Percentiles rank a stretch among this genome's conserved stretches.
Conservation (phyloP, 2,888 invertebrate genomes). For the Drosophila seclusa region DNA sequence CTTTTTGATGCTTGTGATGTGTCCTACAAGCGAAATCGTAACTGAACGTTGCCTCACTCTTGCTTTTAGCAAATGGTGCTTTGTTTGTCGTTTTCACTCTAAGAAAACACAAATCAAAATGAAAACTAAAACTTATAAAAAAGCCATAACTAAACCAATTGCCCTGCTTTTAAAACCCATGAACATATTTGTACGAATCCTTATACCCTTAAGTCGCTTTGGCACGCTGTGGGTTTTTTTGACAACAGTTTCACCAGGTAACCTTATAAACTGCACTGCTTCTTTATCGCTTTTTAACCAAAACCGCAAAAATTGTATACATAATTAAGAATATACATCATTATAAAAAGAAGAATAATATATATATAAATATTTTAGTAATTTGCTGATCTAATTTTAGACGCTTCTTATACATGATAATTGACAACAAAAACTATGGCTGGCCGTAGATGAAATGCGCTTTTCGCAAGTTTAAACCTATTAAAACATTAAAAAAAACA, state of each 20-base stretch:
- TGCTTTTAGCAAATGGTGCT: slow-evolving; percentile 57
- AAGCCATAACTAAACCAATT: slow-evolving; percentile 32
- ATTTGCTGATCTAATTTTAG: slow-evolving; percentile 57
- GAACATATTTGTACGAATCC: slow-evolving; percentile 54
- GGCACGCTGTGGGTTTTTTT: slow-evolving; percentile 89
- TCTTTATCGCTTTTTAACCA: slow-evolving; percentile 78
- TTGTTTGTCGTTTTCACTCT: slow-evolving; percentile 64
- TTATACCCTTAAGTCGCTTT: slow-evolving; percentile 85
- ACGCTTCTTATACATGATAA: slow-evolving; percentile 30
- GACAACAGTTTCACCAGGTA: slow-evolving; percentile 86
- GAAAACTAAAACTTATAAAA: slow-evolving; percentile 33
- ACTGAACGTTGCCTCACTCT: slow-evolving; percentile 70
- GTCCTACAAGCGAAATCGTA: slow-evolving; percentile 47
- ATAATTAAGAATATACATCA: slow-evolving; percentile 34
- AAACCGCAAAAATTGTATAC: slow-evolving; percentile 46
- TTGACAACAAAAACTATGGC: slow-evolving; percentile 11
- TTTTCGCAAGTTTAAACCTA: neutral
- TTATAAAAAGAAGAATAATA: slow-evolving; percentile 8
- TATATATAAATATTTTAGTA: slow-evolving; percentile 25
- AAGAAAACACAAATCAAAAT: slow-evolving; percentile 17
- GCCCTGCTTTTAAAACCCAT: slow-evolving; percentile 34
- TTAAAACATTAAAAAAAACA: neutral
- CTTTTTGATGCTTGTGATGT: slow-evolving; percentile 52
- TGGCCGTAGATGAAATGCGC: slow-evolving; percentile 29
- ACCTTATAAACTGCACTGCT: slow-evolving; percentile 88